Base-by-base conservation (phyloP, 2,888 invertebrate genomes). In the Sinopyrophorus schimmeli region DNA sequence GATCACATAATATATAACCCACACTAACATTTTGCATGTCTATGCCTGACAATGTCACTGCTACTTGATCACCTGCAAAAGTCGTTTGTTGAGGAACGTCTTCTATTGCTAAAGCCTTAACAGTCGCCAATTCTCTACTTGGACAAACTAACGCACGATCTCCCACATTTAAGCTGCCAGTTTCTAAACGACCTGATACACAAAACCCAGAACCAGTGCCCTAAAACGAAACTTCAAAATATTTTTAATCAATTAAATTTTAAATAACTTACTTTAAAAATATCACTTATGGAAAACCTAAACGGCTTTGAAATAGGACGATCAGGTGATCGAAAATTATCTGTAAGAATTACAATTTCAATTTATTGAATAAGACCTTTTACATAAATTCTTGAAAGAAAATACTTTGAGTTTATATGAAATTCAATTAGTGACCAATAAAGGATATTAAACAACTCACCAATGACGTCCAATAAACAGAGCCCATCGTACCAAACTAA, bases 1-100 rank as follows among this genome's bases (percentile, higher is more conserved):
- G 84, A 72, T 92, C 91, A 73, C 94, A 95, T 7, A 98, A 71
- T 24, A 99, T 84, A 71, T 85, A 88, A 0, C 99, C 99, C 35
- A 92, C 80, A 4, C 82, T 81, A 1, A 96, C 84, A 70, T 90
- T 91, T 62, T 87, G 87, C 71, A 87, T 86, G 61, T 94, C 93
- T 24, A 92, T 80, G 15, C 89, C 89, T 1, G 87, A 81, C 15
- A 99, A 70, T 0, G 89, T 89, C 0, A 95, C 77, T 30, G 86
- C 82, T 0, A 91, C 87, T 73, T 93, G 92, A 71, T 99, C 98
- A 10, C 98, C 98, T 50, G 97, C 96, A 76, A 95, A 98, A 0
- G 87, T 92, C 41, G 84, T 81, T 54, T 80, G 80, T 47, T 81
- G 81, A 1, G 84, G 69, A 10, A 91, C 88, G 71, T 95, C 93